Conservation (phyloP, 2,113 vertebrate genomes). For the Malurus alboscapulatus region DNA sequence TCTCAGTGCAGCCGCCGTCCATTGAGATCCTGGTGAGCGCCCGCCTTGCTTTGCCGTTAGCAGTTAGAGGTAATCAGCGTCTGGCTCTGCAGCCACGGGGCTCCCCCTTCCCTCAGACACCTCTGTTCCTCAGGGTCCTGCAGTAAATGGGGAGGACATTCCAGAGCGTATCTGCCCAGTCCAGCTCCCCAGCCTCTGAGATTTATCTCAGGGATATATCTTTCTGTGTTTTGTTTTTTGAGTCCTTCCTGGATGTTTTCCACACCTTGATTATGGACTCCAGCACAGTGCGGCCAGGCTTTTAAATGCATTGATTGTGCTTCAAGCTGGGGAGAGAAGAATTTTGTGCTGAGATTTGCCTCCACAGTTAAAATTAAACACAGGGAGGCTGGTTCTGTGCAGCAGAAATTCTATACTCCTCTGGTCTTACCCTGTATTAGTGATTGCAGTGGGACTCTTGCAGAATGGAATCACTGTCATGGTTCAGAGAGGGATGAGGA, state of each 20-base stretch:
- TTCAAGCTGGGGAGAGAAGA: background rate
- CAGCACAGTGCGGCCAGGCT: fast-evolving
- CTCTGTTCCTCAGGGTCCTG: background rate
- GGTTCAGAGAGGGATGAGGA: background rate
- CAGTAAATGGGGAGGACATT: background rate
- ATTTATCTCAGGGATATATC: background rate
- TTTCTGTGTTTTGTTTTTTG: background rate
- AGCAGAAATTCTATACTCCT: background rate
- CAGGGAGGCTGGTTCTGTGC: background rate
- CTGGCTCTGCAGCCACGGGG: background rate
- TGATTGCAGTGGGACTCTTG: background rate
- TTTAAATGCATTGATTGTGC: background rate
- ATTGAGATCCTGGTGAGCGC: conserved; percentile 83
- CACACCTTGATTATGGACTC: background rate
- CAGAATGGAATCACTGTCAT: fast-evolving
- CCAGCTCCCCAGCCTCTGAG: background rate
- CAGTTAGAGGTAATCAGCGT: conserved; percentile 31
- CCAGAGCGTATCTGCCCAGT: background rate
- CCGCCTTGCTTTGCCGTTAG: conserved; percentile 34
- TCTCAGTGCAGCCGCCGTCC: conserved; percentile 90
- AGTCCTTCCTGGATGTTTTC: background rate
- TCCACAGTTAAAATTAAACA: background rate
- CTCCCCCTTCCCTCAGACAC: background rate
- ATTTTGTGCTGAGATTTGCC: background rate
- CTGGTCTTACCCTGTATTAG: background rate